Evolutionary conservation across 2,888 invertebrate genomes (phyloP).

Genomic region (Eupithecia pulchellata): DNA sequence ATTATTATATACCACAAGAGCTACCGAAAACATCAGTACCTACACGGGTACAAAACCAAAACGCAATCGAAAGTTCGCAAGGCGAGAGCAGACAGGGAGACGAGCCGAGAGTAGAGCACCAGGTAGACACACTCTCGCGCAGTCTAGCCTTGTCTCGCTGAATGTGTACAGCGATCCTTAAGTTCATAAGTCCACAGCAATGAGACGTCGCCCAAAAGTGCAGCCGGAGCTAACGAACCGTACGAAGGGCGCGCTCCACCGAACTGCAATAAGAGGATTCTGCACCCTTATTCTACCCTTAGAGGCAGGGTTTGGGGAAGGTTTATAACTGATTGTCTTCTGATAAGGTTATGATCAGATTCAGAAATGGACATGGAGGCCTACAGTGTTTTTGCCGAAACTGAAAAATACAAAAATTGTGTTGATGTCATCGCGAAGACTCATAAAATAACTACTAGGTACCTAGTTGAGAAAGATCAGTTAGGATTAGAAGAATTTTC

Average conservation of each 20-base stretch:
- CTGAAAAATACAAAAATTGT: neutral
- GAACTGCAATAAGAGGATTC: slow-evolving; percentile 84
- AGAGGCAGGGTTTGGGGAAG: slow-evolving; percentile 29
- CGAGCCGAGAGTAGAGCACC: too few species aligned
- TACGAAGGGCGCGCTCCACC: slow-evolving; percentile 65
- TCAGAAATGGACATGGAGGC: neutral
- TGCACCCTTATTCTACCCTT: slow-evolving; percentile 66
- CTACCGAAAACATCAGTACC: too few species aligned
- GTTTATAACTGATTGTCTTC: slow-evolving; percentile 26
- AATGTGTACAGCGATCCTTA: slow-evolving; percentile 1
- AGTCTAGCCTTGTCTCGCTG: too few species aligned
- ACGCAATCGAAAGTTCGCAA: neutral
- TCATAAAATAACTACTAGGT: too few species aligned
- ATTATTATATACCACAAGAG: too few species aligned
- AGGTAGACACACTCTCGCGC: neutral
- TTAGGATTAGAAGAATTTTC: too few species aligned
- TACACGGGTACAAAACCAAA: too few species aligned
- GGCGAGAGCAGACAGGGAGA: neutral
- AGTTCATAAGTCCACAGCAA: slow-evolving; percentile 45
- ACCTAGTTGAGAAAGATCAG: too few species aligned
- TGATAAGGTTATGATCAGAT: slow-evolving; percentile 16
- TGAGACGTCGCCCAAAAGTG: slow-evolving; percentile 70
- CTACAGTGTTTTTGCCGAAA: neutral
- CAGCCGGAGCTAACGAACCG: slow-evolving; percentile 79
- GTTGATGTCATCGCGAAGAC: too few species aligned